These are phyloP conservation scores for Boleophthalmus pectinirostris DNA, from an alignment of 2,113 vertebrate genomes.

Conservation along the genomic window DNA sequence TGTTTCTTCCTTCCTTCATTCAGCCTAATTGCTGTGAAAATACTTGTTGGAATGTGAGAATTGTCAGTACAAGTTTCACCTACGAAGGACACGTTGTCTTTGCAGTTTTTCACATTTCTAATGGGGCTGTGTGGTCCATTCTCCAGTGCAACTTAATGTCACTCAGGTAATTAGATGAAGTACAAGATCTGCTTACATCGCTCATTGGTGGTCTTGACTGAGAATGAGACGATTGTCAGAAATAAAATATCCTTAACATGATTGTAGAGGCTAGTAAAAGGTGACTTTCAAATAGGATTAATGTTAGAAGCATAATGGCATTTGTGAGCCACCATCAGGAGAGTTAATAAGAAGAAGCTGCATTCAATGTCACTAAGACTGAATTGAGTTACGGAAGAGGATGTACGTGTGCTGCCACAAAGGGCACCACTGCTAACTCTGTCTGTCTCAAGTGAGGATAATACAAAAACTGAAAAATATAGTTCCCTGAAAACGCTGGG, in stretches of 20 bases:
- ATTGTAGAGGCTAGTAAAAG: neutral
- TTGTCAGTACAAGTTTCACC: conserved; percentile 7
- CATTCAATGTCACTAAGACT: conserved; percentile 22
- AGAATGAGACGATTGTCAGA: conserved; percentile 2
- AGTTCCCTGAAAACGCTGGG: neutral
- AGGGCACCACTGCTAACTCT: neutral
- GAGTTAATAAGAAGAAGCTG: conserved; percentile 27
- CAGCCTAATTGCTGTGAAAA: neutral
- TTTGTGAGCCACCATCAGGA: conserved; percentile 7
- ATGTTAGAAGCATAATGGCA: neutral
- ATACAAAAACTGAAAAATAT: neutral
- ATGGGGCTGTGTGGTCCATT: conserved; percentile 3
- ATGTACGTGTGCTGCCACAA: conserved; percentile 3
- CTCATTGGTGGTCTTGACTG: neutral
- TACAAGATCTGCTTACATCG: conserved; percentile 4
- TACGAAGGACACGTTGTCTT: conserved; percentile 3
- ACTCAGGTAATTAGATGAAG: conserved; percentile 36
- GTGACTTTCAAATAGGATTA: conserved; percentile 3
- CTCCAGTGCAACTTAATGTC: conserved; percentile 35
- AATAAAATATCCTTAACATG: neutral
- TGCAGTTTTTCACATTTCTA: conserved; percentile 5
- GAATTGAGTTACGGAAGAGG: neutral
- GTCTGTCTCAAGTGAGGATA: neutral
- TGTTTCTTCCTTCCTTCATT: neutral
- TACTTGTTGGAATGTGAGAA: neutral